phyloP scores from a whole-genome alignment of 2,797 vertebrate species.

The Sebastes aleutianus region DNA sequence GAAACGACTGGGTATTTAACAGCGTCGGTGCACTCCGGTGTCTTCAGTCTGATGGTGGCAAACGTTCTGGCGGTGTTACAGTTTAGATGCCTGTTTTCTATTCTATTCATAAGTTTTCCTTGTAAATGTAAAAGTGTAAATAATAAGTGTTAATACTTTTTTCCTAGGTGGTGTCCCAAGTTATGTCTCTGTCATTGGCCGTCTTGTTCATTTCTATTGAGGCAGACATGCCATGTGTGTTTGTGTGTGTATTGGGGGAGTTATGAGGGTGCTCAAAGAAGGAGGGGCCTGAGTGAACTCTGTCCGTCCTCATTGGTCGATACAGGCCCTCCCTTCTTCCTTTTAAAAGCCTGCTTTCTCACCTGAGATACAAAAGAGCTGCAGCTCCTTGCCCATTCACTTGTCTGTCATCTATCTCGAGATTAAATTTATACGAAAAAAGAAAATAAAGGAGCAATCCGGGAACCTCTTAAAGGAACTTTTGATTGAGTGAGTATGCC shows the following conservation, averaged over 20 bases:
- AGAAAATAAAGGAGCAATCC: neutral
- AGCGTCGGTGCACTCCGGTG: neutral
- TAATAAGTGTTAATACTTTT: neutral
- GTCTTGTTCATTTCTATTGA: neutral
- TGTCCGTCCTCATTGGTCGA: conserved; percentile 69
- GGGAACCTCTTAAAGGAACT: neutral
- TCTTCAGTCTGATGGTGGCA: neutral
- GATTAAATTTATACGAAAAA: neutral
- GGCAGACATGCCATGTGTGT: neutral
- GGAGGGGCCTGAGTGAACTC: conserved; percentile 30
- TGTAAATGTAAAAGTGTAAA: neutral
- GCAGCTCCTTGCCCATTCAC: conserved; percentile 16
- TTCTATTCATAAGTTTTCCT: neutral
- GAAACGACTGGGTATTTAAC: conserved; percentile 44
- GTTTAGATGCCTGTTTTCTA: neutral
- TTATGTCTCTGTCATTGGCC: neutral
- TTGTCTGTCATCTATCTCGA: neutral
- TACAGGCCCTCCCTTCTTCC: conserved; percentile 69
- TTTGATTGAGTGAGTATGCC: conserved; percentile 42
- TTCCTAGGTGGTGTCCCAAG: neutral
- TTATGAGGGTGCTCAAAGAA: neutral
- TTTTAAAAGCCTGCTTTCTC: conserved; percentile 74
- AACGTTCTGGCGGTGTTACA: neutral
- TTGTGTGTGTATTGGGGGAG: conserved; percentile 1
- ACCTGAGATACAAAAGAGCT: conserved; percentile 73